A percentile compares a stretch with the other conserved stretches of the same genome.
These are phyloP conservation scores for Egretta garzetta DNA, from an alignment of 2,113 vertebrate species.

Conservation along the genomic window DNA sequence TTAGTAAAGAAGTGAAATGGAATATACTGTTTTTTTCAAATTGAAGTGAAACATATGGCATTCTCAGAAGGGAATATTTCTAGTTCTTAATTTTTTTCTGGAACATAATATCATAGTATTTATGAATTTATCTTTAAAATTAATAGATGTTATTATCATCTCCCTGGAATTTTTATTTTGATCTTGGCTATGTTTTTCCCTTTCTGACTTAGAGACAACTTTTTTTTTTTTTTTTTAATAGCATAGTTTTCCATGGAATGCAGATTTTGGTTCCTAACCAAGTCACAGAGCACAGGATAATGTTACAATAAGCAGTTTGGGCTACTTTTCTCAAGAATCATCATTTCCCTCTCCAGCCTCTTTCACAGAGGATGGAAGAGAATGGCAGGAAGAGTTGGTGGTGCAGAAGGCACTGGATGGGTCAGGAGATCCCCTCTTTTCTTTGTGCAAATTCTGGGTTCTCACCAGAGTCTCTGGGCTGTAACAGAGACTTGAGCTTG, in stretches of 20 bases:
- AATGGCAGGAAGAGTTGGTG: not conserved
- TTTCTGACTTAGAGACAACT: not conserved
- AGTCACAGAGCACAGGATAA: not conserved
- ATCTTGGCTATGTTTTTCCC: not conserved
- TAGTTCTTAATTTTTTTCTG: not conserved
- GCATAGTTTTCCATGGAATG: not conserved
- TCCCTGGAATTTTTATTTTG: not conserved
- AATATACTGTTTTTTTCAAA: not conserved
- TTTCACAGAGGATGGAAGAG: not conserved
- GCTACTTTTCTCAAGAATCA: not conserved
- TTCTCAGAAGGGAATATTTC: not conserved
- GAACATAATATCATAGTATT: not conserved
- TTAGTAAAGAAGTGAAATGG: not conserved
- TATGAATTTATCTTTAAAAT: not conserved
- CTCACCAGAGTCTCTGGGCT: not conserved
- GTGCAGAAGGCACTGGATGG: not conserved
- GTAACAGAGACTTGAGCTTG: not conserved
- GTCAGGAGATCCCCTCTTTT: not conserved
- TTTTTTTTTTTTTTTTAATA: not conserved
- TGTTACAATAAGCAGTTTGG: not conserved
- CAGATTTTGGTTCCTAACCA: not conserved
- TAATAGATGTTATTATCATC: not conserved
- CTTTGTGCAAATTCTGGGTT: not conserved
- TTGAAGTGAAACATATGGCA: not conserved
- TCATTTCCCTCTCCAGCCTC: not conserved